phyloP scores from a whole-genome alignment of 1,140 invertebrate genomes.

The Diuraphis noxia region DNA sequence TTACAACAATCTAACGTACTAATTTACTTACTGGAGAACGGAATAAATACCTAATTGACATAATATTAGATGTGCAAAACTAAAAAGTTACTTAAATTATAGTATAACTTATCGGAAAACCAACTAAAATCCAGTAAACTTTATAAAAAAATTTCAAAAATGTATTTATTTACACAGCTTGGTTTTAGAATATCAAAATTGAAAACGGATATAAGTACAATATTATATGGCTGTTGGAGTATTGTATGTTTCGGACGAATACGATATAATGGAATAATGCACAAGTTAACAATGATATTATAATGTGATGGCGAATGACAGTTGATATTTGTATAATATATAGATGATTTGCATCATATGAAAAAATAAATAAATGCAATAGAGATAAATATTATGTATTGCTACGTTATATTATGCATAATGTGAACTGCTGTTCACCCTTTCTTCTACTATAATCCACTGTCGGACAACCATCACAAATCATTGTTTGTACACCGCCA shows the following conservation, averaged over 20 bases:
- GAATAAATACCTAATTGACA: too few species aligned
- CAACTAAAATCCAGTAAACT: too few species aligned
- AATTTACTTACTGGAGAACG: too few species aligned
- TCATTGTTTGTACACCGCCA: neutral
- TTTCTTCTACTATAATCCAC: neutral
- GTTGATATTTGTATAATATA: neutral
- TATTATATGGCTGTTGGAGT: neutral
- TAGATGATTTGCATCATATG: slow-evolving; percentile 2
- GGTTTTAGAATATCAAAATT: neutral
- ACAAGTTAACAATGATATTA: slow-evolving; percentile 14
- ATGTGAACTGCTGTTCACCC: neutral
- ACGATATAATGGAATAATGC: neutral
- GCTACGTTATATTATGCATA: neutral
- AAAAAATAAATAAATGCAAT: neutral
- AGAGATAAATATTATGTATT: neutral
- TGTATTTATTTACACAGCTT: neutral
- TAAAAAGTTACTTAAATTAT: too few species aligned
- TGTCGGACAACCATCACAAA: neutral
- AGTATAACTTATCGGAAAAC: too few species aligned
- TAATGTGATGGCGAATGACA: neutral
- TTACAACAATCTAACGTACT: too few species aligned
- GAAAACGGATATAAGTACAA: neutral
- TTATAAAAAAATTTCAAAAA: neutral
- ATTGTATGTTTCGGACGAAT: neutral
- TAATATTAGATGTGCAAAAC: too few species aligned